Evolutionary conservation across 2,797 vertebrate species (phyloP).

Genomic region (Hemibagrus guttatus): DNA sequence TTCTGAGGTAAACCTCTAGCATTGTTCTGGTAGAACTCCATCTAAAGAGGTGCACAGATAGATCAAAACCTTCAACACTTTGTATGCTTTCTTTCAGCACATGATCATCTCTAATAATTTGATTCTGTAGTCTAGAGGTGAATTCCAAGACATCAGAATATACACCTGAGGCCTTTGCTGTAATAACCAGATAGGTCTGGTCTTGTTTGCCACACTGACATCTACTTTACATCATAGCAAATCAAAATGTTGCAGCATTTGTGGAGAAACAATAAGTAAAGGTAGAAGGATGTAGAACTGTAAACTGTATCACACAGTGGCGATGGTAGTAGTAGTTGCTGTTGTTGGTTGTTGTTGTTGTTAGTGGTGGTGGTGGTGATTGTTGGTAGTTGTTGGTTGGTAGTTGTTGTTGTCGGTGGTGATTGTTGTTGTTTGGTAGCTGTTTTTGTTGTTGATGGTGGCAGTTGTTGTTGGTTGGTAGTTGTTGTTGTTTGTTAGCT

Average conservation of each 20-base stretch:
- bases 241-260: not conserved
- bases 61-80: not conserved
- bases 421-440: too few relatives aligned
- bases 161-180: not conserved
- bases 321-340: not conserved
- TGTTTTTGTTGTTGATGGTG: too few relatives aligned
- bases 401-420: too few relatives aligned
- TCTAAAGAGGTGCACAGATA: not conserved
- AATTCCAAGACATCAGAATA: slow-evolving; percentile 1
- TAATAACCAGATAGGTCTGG: not conserved
- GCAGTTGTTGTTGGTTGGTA: too few relatives aligned
- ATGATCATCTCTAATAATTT: not conserved
- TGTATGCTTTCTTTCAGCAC: not conserved
- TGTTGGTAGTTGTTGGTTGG: too few relatives aligned
- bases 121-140: not conserved
- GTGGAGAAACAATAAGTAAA: not conserved
- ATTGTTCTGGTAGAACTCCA: not conserved
- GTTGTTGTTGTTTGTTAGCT: too few relatives aligned
- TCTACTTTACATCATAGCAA: not conserved
- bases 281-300: not conserved
- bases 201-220: not conserved
- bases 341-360: too few relatives aligned
- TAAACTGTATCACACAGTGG: not conserved
- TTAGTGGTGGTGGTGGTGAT: too few relatives aligned
- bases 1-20: not conserved